Conservation (phyloP, 2,888 invertebrate species). For the Esperia sulphurella region DNA sequence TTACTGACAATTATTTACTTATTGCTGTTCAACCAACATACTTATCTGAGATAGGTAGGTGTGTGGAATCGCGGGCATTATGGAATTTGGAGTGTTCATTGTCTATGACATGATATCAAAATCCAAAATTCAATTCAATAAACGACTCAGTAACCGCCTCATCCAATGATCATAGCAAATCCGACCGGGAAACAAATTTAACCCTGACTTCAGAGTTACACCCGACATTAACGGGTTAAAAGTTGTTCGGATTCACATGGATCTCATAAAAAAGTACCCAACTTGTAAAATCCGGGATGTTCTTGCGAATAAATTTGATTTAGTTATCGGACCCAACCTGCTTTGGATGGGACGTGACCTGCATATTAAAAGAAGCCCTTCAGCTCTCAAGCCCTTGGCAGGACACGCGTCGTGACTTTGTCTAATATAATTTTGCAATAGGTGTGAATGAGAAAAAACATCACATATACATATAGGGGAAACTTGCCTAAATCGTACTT, state of each 20-base stretch:
- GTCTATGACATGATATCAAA: neutral
- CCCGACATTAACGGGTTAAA: neutral
- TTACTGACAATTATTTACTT: no score
- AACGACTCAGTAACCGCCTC: no score
- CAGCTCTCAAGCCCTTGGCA: neutral
- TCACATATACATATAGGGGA: no score
- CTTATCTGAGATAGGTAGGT: no score
- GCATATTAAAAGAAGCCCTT: conserved; percentile 42
- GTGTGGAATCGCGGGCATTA: no score
- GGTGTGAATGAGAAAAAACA: neutral
- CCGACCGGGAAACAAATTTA: no score
- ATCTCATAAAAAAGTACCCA: conserved; percentile 6
- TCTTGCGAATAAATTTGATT: conserved; percentile 59
- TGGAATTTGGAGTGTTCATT: no score
- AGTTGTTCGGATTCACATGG: conserved; percentile 2
- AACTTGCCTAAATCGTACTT: no score
- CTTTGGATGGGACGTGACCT: conserved; percentile 48
- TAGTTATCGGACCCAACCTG: conserved; percentile 57
- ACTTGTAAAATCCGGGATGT: conserved; percentile 21
- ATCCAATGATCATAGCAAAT: no score
- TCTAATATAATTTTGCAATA: neutral
- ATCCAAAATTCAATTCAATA: no score
- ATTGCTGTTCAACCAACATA: no score
- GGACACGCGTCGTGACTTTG: neutral
- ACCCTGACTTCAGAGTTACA: neutral